Evolutionary conservation across 2,888 invertebrate genomes (phyloP).

Genomic region (Drosophila demipolita): DNA sequence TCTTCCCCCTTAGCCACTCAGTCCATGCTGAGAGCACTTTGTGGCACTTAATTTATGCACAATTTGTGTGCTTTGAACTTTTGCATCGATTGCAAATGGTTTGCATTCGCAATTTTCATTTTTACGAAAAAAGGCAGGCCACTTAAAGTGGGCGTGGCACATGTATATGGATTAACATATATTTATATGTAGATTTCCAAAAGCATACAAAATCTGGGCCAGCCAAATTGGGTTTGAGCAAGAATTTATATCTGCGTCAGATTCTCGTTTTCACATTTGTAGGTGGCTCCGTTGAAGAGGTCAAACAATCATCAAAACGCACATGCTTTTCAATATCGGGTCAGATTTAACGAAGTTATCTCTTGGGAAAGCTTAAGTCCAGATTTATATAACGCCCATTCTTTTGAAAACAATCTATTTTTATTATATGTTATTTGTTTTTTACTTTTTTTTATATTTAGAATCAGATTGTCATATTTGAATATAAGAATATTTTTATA

Average conservation of each 20-base stretch:
- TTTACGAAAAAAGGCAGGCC: neutral
- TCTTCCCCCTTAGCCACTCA: neutral
- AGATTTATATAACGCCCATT: no score
- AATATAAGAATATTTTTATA: no score
- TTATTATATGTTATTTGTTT: no score
- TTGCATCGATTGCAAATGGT: slow-evolving; percentile 23
- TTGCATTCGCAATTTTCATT: slow-evolving; percentile 5
- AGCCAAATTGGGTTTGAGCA: neutral
- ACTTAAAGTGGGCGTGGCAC: slow-evolving; percentile 20
- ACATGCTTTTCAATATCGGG: neutral
- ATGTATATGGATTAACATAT: slow-evolving; percentile 7
- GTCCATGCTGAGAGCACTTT: neutral
- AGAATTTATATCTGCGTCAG: neutral
- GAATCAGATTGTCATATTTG: no score
- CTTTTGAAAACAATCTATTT: no score
- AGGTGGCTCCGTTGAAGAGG: neutral
- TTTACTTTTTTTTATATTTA: no score
- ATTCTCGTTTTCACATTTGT: neutral
- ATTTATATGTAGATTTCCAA: neutral
- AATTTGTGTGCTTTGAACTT: slow-evolving; percentile 43
- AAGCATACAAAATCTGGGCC: neutral
- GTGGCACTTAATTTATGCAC: slow-evolving; percentile 55
- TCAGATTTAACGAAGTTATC: neutral
- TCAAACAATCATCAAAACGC: neutral
- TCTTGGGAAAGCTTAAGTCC: neutral